phyloP scores from a whole-genome alignment of 2,888 invertebrate genomes.

The Macaria liturata region DNA sequence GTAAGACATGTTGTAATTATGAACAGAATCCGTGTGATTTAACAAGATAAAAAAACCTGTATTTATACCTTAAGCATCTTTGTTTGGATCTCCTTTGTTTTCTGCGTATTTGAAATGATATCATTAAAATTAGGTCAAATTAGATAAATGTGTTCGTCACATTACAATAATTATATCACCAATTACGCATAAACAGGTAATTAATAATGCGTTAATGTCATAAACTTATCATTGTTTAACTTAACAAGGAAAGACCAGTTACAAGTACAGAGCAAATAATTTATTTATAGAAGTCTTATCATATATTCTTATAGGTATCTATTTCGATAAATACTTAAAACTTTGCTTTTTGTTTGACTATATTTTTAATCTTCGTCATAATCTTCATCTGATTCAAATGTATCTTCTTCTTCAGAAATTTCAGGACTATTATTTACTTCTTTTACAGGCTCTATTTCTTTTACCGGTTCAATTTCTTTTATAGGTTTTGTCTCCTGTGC shows the following conservation, averaged over 20 bases:
- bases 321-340: slow-evolving; percentile 26
- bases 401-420: slow-evolving; percentile 45
- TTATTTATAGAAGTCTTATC: slow-evolving; percentile 22
- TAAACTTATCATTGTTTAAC: not conserved
- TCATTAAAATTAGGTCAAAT: slow-evolving; percentile 15
- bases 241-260: not conserved
- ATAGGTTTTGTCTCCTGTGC: slow-evolving; percentile 22
- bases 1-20: slow-evolving; percentile 38
- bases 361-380: slow-evolving; percentile 25
- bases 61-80: slow-evolving; percentile 37
- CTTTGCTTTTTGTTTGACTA: not conserved
- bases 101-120: not conserved
- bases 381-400: slow-evolving; percentile 36
- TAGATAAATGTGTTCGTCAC: not conserved
- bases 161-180: not conserved
- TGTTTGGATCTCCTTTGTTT: slow-evolving; percentile 26
- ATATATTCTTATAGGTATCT: slow-evolving; percentile 10
- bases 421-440: slow-evolving; percentile 41
- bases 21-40: slow-evolving; percentile 14
- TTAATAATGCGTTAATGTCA: not conserved
- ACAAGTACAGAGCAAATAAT: slow-evolving; percentile 13
- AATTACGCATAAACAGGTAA: not conserved
- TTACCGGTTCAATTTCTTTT: slow-evolving; percentile 22
- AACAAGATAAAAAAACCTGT: slow-evolving; percentile 4
- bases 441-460: slow-evolving; percentile 28